Evolutionary conservation across 1,140 invertebrate genomes (phyloP).

Genomic region (Sesamia nonagrioides): DNA sequence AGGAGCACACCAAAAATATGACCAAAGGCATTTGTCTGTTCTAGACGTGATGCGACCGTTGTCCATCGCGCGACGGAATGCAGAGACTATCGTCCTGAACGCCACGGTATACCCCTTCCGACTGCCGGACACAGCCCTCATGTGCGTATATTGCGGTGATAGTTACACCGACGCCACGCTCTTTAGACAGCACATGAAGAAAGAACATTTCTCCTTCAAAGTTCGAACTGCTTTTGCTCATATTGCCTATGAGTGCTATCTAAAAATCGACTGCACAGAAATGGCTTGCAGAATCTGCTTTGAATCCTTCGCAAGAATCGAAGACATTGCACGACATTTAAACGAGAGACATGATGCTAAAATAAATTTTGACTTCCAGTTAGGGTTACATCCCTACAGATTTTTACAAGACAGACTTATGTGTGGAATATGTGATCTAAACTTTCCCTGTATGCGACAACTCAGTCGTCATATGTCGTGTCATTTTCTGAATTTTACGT

Average conservation of each 20-base stretch:
- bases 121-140: slow-evolving; percentile 61
- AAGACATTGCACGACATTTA: slow-evolving; percentile 63
- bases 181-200: slow-evolving; percentile 65
- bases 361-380: slow-evolving; percentile 57
- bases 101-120: slow-evolving; percentile 74
- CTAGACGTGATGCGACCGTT: slow-evolving; percentile 63
- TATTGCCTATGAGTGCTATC: slow-evolving; percentile 57
- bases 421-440: slow-evolving; percentile 66
- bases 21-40: slow-evolving; percentile 74
- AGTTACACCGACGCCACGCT: slow-evolving; percentile 55
- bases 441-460: slow-evolving; percentile 64
- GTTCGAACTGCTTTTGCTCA: slow-evolving; percentile 63
- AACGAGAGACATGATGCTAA: slow-evolving; percentile 56
- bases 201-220: slow-evolving; percentile 62
- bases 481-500: slow-evolving; percentile 68
- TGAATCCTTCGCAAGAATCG: slow-evolving; percentile 51
- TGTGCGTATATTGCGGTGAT: slow-evolving; percentile 74
- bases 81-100: slow-evolving; percentile 65
- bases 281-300: slow-evolving; percentile 64
- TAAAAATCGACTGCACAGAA: slow-evolving; percentile 72
- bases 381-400: slow-evolving; percentile 66
- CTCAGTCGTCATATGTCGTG: slow-evolving; percentile 67
- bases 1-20: slow-evolving; percentile 45
- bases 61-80: slow-evolving; percentile 65
- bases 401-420: slow-evolving; percentile 61